phyloP scores from a whole-genome alignment of 2,113 vertebrate species.

The Nycticorax nycticorax region DNA sequence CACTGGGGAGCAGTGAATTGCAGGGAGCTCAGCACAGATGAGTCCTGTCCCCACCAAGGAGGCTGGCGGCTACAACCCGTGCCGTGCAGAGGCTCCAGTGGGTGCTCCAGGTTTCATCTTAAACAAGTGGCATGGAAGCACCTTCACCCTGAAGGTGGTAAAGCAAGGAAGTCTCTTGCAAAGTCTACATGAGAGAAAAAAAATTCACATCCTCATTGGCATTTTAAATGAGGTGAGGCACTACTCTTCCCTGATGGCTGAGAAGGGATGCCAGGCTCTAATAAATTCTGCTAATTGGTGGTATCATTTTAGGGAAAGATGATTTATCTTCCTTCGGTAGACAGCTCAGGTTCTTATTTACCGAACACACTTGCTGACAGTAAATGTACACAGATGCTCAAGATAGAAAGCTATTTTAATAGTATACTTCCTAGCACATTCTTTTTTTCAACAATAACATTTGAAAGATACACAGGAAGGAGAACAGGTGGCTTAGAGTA shows the following conservation, averaged over 20 bases:
- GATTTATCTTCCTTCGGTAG: background rate
- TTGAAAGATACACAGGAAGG: background rate
- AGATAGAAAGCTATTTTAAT: background rate
- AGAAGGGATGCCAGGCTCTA: background rate
- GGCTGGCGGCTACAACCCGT: background rate
- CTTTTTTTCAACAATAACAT: background rate
- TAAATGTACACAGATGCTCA: background rate
- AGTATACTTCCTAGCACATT: background rate
- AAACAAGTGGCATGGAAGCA: background rate
- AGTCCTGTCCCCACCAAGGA: background rate
- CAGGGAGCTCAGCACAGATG: background rate
- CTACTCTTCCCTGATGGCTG: background rate
- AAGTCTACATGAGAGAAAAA: background rate
- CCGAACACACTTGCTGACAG: background rate
- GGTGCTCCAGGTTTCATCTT: background rate
- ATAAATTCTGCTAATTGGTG: background rate
- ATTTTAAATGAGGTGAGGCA: background rate
- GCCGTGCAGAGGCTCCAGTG: background rate
- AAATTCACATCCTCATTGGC: background rate
- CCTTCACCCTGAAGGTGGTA: background rate
- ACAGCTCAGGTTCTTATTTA: background rate
- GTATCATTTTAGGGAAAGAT: background rate
- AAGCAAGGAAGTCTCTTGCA: background rate
- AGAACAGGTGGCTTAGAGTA: background rate
- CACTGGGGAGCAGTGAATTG: background rate